Percentiles rank a stretch among this genome's conserved stretches.
These are phyloP conservation scores for Tetranychus urticae DNA, from an alignment of 1,140 invertebrate genomes.

Conservation along the genomic window DNA sequence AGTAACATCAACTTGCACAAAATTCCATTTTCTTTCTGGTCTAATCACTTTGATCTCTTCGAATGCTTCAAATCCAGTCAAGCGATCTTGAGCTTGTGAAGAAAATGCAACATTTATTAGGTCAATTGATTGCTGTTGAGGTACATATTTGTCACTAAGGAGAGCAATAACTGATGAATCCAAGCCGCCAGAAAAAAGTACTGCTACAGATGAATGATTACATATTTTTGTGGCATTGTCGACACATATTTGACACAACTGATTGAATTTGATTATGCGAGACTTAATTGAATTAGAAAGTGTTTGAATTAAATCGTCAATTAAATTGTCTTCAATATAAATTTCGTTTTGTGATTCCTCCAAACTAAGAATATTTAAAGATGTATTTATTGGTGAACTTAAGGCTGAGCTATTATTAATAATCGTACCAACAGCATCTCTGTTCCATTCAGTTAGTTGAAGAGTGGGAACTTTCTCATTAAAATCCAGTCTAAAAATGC, in stretches of 20 bases:
- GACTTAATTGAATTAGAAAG: slow-evolving; percentile 1
- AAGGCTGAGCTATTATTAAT: background rate
- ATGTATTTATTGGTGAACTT: background rate
- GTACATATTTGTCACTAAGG: slow-evolving; percentile 44
- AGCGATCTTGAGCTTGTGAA: slow-evolving; percentile 50
- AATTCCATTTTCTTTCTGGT: slow-evolving; percentile 42
- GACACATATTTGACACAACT: background rate
- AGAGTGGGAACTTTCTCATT: background rate
- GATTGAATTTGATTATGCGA: background rate
- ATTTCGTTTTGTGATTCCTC: background rate
- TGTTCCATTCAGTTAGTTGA: slow-evolving; percentile 1
- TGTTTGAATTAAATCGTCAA: slow-evolving; percentile 2
- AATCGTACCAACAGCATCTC: background rate
- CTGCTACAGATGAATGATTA: slow-evolving; percentile 45
- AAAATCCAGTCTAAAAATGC: slow-evolving; percentile 38
- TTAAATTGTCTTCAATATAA: background rate
- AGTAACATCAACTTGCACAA: slow-evolving; percentile 50
- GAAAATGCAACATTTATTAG: slow-evolving; percentile 91
- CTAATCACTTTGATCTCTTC: slow-evolving; percentile 41
- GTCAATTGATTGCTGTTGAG: slow-evolving; percentile 48
- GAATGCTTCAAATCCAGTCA: slow-evolving; percentile 45
- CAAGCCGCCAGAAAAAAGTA: slow-evolving; percentile 84
- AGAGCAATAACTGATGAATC: slow-evolving; percentile 72
- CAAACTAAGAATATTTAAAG: background rate
- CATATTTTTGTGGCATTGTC: background rate